Base-by-base conservation (phyloP, 2,113 vertebrate species). In the Oreotrochilus melanogaster region DNA sequence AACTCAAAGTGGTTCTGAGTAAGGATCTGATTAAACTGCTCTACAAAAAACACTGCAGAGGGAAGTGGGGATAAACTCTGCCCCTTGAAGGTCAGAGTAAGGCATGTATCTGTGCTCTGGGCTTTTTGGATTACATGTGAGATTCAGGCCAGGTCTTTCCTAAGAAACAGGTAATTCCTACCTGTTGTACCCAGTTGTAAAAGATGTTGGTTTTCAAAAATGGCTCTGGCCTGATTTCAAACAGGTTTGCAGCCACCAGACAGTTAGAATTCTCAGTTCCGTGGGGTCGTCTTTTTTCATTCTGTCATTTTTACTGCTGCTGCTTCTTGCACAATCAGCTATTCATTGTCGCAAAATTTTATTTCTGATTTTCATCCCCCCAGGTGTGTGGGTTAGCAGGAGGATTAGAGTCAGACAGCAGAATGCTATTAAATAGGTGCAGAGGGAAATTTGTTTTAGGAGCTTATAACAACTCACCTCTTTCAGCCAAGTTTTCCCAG, bases 341-440 rank as follows among this genome's bases (percentile, higher is more conserved):
- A 51, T 81, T 82, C 28, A 62, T n/a, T 76, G 82, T 90, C 90
- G 72, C 56, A 95, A 90, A 92, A 67, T 69, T 94, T 86, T 88
- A 61, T 71, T 92, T 51, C 60, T 71, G 76, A 84, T 78, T 67
- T 92, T 78, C 35, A 60, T 81, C 13, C 8, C 54, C 30, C 60
- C 14, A 71, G 37, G 86, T 88, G 61, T 67, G 72, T 3, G 0
- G 60, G 71, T 86, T 84, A 91, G 71, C 79, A 91, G 86, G 69
- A 92, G n/a, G 76, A 71, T 86, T 88, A 81, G 57, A 92, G 51
- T 60, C 25, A 83, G n/a, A 28, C 72, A 88, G 62, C 37, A 83
- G 42, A 47, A 50, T 0, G 1, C 47, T 27, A 66, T 70, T 85
- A 85, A 73, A 67, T 75, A 89, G 62, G 39, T 71, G 33, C 45